These are phyloP conservation scores for Desoria tigrina DNA, from an alignment of 2,888 invertebrate genomes.

Conservation along the genomic window DNA sequence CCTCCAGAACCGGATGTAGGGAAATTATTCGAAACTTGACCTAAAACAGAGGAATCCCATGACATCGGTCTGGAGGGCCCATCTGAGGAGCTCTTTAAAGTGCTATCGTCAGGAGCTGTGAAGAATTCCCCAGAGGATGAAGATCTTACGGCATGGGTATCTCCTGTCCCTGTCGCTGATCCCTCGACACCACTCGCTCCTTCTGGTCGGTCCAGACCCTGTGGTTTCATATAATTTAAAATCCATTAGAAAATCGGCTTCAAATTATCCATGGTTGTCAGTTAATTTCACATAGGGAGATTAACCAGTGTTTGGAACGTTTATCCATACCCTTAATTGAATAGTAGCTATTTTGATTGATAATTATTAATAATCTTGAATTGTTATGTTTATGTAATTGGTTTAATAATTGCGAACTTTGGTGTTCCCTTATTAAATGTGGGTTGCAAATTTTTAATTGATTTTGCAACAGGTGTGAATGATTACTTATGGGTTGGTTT, in stretches of 20 bases:
- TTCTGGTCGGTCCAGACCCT: slow-evolving; percentile 14
- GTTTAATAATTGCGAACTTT: too few species aligned
- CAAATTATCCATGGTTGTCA: not conserved
- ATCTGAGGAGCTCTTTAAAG: slow-evolving; percentile 47
- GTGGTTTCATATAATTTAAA: not conserved
- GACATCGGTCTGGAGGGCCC: slow-evolving; percentile 53
- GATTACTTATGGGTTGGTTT: too few species aligned
- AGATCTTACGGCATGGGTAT: slow-evolving; percentile 48
- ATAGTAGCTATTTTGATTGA: too few species aligned
- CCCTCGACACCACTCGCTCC: slow-evolving; percentile 9
- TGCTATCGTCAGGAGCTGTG: slow-evolving; percentile 49
- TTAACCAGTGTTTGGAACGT: too few species aligned
- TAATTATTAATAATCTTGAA: too few species aligned
- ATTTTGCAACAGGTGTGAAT: too few species aligned
- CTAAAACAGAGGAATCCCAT: slow-evolving; percentile 52
- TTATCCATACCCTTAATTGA: too few species aligned
- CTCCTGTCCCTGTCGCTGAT: slow-evolving; percentile 43
- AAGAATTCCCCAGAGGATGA: slow-evolving; percentile 52
- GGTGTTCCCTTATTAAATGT: too few species aligned
- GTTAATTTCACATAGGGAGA: too few species aligned
- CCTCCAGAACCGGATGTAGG: slow-evolving; percentile 39
- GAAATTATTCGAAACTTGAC: slow-evolving; percentile 51
- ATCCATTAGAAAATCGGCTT: not conserved
- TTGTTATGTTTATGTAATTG: too few species aligned
- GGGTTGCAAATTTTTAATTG: too few species aligned